Evolutionary conservation across 2,113 vertebrate genomes (phyloP).

Genomic region (Elachura formosa): DNA sequence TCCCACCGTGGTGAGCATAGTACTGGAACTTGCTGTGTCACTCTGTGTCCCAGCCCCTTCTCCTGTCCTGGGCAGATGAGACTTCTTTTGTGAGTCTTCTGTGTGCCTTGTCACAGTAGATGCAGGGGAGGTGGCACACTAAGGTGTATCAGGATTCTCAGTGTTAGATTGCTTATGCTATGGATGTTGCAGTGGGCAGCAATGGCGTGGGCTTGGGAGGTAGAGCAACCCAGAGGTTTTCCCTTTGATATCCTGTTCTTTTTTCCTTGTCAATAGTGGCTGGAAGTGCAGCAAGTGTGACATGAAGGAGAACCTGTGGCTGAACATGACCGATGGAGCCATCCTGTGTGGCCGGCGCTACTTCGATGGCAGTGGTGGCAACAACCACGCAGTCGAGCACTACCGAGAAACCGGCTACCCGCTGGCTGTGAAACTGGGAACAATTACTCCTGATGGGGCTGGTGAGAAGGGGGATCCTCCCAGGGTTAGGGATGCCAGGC

Average conservation of each 20-base stretch:
- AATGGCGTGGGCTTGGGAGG: not conserved
- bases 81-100: not conserved
- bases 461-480: slow-evolving; percentile 68
- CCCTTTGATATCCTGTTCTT: not conserved
- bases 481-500: not conserved
- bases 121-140: not conserved
- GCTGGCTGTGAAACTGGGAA: slow-evolving; percentile 93
- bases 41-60: not conserved
- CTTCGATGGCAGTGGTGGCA: slow-evolving; percentile 94
- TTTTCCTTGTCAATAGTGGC: slow-evolving; percentile 70
- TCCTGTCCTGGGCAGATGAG: not conserved
- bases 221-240: not conserved
- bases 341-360: slow-evolving; percentile 94
- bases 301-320: slow-evolving; percentile 95
- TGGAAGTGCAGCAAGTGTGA: slow-evolving; percentile 96
- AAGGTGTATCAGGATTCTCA: not conserved
- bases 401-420: slow-evolving; percentile 90
- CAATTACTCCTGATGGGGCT: slow-evolving; percentile 94
- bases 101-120: not conserved
- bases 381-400: slow-evolving; percentile 92
- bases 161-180: fast-evolving
- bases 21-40: not conserved
- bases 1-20: slow-evolving; percentile 88
- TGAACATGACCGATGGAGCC: slow-evolving; percentile 95
- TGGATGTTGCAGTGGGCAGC: fast-evolving